Conservation (phyloP, 1,140 invertebrate species). For the Scaptomyza hsui region DNA sequence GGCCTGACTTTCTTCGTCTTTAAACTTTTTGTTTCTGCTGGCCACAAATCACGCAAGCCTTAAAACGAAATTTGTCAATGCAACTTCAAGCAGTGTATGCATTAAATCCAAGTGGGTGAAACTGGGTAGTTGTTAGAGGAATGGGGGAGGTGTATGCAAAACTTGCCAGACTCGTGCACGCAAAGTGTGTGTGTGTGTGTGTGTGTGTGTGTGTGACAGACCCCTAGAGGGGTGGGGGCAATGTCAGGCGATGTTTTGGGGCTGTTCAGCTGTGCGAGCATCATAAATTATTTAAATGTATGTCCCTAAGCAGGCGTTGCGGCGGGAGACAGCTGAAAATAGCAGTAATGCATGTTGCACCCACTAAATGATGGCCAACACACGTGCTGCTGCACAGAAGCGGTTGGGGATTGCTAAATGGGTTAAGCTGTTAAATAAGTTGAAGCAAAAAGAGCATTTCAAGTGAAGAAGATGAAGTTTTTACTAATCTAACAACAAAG, state of each 20-base stretch:
- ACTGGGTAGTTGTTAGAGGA: neutral
- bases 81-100: slow-evolving; percentile 8
- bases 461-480: neutral
- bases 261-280: slow-evolving; percentile 63
- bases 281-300: slow-evolving; percentile 79
- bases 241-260: slow-evolving; percentile 18
- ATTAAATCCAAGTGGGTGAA: neutral
- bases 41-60: slow-evolving; percentile 47
- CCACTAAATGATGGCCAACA: slow-evolving; percentile 44
- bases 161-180: slow-evolving; percentile 67
- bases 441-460: neutral
- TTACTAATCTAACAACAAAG: neutral
- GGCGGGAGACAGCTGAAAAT: slow-evolving; percentile 13
- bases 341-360: slow-evolving; percentile 31
- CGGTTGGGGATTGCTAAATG: neutral
- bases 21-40: neutral
- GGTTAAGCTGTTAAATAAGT: neutral
- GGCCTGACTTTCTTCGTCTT: neutral
- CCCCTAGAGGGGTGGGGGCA: slow-evolving; percentile 14
- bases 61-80: slow-evolving; percentile 37
- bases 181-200: slow-evolving; percentile 21
- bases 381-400: slow-evolving; percentile 51
- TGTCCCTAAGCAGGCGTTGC: slow-evolving; percentile 25
- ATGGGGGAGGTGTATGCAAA: slow-evolving; percentile 7
- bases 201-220: neutral